phyloP scores from a whole-genome alignment of 2,113 vertebrate genomes.

The Podarcis muralis region DNA sequence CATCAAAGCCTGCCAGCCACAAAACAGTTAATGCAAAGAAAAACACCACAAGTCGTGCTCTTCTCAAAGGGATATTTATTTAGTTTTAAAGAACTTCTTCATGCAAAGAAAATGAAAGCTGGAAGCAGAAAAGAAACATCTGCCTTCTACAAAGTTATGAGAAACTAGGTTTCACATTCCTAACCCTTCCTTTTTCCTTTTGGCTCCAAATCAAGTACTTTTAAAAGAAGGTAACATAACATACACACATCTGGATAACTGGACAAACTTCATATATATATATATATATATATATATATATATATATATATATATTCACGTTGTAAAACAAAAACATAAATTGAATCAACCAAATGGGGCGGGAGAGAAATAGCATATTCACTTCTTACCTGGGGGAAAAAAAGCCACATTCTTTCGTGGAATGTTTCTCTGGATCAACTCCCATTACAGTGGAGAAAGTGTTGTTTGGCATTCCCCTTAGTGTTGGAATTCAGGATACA shows the following conservation, averaged over 20 bases:
- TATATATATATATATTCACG: slow-evolving; percentile 30
- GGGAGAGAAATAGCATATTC: slow-evolving; percentile 48
- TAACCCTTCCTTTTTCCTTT: slow-evolving; percentile 72
- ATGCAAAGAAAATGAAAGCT: slow-evolving; percentile 74
- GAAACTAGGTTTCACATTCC: slow-evolving; percentile 71
- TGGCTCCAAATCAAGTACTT: slow-evolving; percentile 70
- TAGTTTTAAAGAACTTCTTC: slow-evolving; percentile 70
- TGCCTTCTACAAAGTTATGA: slow-evolving; percentile 75
- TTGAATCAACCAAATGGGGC: slow-evolving; percentile 18
- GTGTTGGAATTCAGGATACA: slow-evolving; percentile 7
- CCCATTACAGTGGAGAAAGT: not conserved
- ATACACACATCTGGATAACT: slow-evolving; percentile 65
- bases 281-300: slow-evolving; percentile 41
- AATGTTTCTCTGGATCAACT: slow-evolving; percentile 2
- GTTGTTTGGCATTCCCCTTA: not conserved
- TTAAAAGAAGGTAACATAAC: slow-evolving; percentile 65
- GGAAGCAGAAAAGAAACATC: slow-evolving; percentile 78
- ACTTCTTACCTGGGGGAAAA: slow-evolving; percentile 50
- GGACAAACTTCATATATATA: slow-evolving; percentile 35
- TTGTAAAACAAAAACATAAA: slow-evolving; percentile 30
- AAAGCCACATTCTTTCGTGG: not conserved
- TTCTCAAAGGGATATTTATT: slow-evolving; percentile 72
- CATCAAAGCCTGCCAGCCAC: slow-evolving; percentile 22
- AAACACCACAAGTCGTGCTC: slow-evolving; percentile 52
- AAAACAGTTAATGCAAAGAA: slow-evolving; percentile 61